Conservation (phyloP, 2,888 invertebrate genomes). For the Leuctra nigra region DNA sequence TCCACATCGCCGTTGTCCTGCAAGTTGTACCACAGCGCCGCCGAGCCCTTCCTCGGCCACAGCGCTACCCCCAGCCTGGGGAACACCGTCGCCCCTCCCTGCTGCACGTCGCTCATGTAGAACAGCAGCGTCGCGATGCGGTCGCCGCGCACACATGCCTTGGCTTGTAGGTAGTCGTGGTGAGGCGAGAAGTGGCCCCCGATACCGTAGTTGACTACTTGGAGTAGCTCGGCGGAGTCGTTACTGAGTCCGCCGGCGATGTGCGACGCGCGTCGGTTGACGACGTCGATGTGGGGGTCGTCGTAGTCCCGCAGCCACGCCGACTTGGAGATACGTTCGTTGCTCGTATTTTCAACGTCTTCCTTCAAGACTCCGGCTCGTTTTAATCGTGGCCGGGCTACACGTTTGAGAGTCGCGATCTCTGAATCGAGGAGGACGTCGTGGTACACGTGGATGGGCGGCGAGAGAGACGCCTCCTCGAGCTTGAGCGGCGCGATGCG, state of each 20-base stretch:
- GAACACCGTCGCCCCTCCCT: slow-evolving; percentile 97
- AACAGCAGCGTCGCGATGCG: background rate
- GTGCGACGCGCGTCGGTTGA: slow-evolving; percentile 40
- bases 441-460: slow-evolving; percentile 45
- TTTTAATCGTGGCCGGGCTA: slow-evolving; percentile 40
- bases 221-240: background rate
- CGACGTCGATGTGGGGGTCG: too few relatives aligned
- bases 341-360: background rate
- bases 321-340: background rate
- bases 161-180: background rate
- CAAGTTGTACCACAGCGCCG: slow-evolving; percentile 94
- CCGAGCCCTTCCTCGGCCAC: slow-evolving; percentile 85
- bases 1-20: slow-evolving; percentile 90
- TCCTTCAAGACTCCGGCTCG: background rate
- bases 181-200: background rate
- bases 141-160: slow-evolving; percentile 37
- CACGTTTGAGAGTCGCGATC: slow-evolving; percentile 43
- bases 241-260: background rate
- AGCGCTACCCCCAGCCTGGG: slow-evolving; percentile 77
- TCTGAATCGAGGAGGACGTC: slow-evolving; percentile 47
- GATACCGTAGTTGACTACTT: background rate
- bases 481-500: too few relatives aligned
- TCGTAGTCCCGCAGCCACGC: slow-evolving; percentile 48
- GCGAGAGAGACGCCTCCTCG: too few relatives aligned
- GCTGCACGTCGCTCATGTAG: slow-evolving; percentile 86